Base-by-base conservation (phyloP, 1,140 invertebrate species). In the Magallana gigas region DNA sequence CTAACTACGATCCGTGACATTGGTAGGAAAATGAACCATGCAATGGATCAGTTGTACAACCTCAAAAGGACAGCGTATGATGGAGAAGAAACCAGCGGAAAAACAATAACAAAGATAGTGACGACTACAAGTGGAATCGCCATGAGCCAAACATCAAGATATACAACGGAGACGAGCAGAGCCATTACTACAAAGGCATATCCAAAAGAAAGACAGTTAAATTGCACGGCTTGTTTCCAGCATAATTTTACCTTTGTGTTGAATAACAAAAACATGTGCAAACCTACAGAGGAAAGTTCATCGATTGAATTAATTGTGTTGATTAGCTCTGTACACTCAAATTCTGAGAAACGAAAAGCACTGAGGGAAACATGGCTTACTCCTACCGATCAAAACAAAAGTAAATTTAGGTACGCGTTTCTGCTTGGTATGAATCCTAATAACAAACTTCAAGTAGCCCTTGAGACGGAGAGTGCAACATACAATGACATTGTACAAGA, bases 401-500 rank as follows among this genome's bases (percentile, higher is more conserved):
- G 85, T 0, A 85, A 81, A 14, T 62, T 90, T 36, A 23, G 85
- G 36, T 83, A 87, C 23, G 90, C 71, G 5, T 91, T 91, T 83
- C 56, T 91, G 16, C 62, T 91, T 29, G 91, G 91, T 0, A 68
- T 83, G 36, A 16, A 57, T 1, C 57, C 76, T 14, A 83, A 89
- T 60, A 23, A 80, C 14, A 56, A 64, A 1, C 14, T 83, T n/a
- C n/a, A 81, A 5, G 64, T 71, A 8, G 60, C 84, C 9, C n/a
- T 71, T 23, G 64, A 71, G 29, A 71, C 64, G 18, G 90, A 92
- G 71, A 92, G 84, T 76, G 18, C 59, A 12, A 57, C 85, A n/a
- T 85, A 88, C 64, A n/a, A 62, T 2, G 91, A 92, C 85, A 89
- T 92, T 57, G n/a, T 92, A 1, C 83, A 90, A 48, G 90, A 86